phyloP scores from a whole-genome alignment of 2,113 vertebrate species.

The Misgurnus mizolepis region DNA sequence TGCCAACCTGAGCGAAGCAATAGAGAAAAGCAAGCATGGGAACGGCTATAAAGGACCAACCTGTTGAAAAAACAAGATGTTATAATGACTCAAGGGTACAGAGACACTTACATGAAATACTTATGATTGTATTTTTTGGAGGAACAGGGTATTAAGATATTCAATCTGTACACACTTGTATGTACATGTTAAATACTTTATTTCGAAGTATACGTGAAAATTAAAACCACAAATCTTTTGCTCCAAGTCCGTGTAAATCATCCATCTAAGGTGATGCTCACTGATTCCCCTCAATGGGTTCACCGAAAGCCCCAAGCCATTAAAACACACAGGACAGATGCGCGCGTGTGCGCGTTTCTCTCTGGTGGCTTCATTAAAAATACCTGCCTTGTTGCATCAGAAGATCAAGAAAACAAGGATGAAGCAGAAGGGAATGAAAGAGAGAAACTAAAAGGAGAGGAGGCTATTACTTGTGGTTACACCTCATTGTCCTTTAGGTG shows the following conservation, averaged over 20 bases:
- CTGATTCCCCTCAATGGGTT: background rate
- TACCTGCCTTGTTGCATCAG: slow-evolving; percentile 26
- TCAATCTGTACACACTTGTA: too few species aligned
- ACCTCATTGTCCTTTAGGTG: slow-evolving; percentile 46
- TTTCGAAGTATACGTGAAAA: background rate
- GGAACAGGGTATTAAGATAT: too few species aligned
- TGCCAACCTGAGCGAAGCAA: slow-evolving; percentile 78
- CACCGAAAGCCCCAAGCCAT: background rate
- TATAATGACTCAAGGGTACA: background rate
- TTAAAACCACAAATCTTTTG: background rate
- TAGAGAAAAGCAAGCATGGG: slow-evolving; percentile 76
- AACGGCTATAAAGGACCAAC: slow-evolving; percentile 66
- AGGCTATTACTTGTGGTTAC: background rate
- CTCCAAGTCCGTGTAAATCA: background rate
- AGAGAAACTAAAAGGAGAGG: background rate
- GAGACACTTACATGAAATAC: background rate
- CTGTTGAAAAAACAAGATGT: slow-evolving; percentile 55
- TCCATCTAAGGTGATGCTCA: background rate
- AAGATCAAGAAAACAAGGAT: background rate
- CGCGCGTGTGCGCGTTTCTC: background rate
- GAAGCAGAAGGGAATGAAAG: background rate
- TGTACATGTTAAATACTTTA: background rate
- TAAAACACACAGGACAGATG: slow-evolving; percentile 1
- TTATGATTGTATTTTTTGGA: background rate
- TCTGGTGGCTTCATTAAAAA: slow-evolving; percentile 37